Evolutionary conservation across 2,888 invertebrate genomes (phyloP), one percentile per base, ranked within the genome.

Genomic region (Antheraea yamamai): DNA sequence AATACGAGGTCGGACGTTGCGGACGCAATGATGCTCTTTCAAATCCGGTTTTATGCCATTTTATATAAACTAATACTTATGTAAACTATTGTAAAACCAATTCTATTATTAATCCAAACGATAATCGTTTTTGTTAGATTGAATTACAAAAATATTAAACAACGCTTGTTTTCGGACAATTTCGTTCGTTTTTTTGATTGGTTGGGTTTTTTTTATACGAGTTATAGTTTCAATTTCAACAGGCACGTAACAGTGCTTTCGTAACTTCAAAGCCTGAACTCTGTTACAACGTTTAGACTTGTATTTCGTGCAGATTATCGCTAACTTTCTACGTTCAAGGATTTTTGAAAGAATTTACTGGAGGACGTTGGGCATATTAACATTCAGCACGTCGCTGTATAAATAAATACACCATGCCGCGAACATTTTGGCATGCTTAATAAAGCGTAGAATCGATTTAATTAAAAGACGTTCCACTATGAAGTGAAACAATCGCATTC

Each of bases 1-100:
- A 92, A 86, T 78, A 77, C 82, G 86, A 87, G 86, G 85, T 83
- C 84, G 83, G 76, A 52, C 75, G 76, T 79, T 84, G 84, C 83
- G 87, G 84, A 84, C 81, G 84, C 80, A 82, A 78, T 82, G 85
- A 82, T 87, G 82, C 83, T 87, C 86, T 87, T 85, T 87, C 83
- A 85, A 92, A 91, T 91, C 93, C 92, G 92, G 92, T 92, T 92
- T 82, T 73, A 55, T 75, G 51, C 26, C 30, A 58, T 39, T 58
- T 58, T 58, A 72, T 61, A 75, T 30, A 61, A 39, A 12, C 61
- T 35, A 78, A 82, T 79, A 76, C 78, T 83, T 82, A 83, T 83
- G 83, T 83, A 79, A 83, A 84, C 71, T 75, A 75, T 30, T 72
- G 47, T 61, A 51, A 47, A 72, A 23, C 16, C 23, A 61, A 23